Evolutionary conservation across 2,797 vertebrate genomes (phyloP).

Genomic region (Thamnophis elegans): DNA sequence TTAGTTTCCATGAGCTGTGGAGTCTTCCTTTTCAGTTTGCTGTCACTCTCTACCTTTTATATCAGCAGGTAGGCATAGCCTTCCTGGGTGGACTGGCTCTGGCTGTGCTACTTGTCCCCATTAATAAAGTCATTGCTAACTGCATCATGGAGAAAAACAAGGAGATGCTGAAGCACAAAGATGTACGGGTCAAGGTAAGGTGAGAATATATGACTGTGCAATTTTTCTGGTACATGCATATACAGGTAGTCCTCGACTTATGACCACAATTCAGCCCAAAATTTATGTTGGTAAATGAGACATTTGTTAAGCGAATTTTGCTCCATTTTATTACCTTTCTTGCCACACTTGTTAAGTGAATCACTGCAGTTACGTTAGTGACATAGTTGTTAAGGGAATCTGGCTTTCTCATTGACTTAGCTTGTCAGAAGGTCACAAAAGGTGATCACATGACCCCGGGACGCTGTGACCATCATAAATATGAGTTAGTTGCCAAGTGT

Average conservation of each 20-base stretch:
- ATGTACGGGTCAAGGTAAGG: slow-evolving; percentile 89
- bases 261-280: background rate
- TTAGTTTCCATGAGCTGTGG: slow-evolving; percentile 93
- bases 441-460: too few species aligned
- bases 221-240: background rate
- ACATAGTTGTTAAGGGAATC: too few species aligned
- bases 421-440: too few species aligned
- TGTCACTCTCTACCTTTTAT: slow-evolving; percentile 87
- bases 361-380: background rate
- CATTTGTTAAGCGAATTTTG: background rate
- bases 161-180: slow-evolving; percentile 87
- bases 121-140: slow-evolving; percentile 90
- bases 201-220: background rate
- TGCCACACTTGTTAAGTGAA: background rate
- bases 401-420: too few species aligned
- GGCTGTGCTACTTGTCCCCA: slow-evolving; percentile 85
- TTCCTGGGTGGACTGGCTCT: slow-evolving; percentile 86
- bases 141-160: slow-evolving; percentile 85
- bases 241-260: background rate
- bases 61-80: slow-evolving; percentile 88
- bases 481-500: too few species aligned
- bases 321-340: background rate
- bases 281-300: background rate
- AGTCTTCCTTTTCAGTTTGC: slow-evolving; percentile 85
- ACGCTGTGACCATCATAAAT: too few species aligned